phyloP scores from a whole-genome alignment of 2,888 invertebrate species.

The Spatulosminthurus flaviceps region DNA sequence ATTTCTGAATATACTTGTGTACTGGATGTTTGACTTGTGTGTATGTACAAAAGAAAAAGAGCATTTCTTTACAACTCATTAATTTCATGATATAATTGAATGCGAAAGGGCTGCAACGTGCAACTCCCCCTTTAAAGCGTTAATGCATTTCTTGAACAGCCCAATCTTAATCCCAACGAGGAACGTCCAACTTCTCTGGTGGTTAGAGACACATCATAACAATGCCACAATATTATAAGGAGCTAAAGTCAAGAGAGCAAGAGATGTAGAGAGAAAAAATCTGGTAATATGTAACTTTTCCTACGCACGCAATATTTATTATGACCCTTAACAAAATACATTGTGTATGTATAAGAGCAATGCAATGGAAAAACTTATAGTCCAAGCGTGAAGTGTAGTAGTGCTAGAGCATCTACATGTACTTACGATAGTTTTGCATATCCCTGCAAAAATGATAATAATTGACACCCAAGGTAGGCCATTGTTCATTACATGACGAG shows the following conservation, averaged over 20 bases:
- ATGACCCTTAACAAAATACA: no score
- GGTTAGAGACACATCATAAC: not conserved
- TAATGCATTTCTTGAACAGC: conserved; percentile 7
- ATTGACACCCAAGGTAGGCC: conserved; percentile 43
- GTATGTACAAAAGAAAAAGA: not conserved
- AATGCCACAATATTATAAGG: not conserved
- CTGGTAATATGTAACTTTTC: conserved; percentile 32
- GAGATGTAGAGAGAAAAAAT: not conserved
- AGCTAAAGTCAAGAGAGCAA: not conserved
- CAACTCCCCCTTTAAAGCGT: conserved; percentile 36
- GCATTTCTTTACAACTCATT: conserved; percentile 37
- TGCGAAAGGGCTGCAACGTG: conserved; percentile 23
- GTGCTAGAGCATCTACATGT: no score
- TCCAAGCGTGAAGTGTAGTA: not conserved
- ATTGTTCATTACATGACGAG: conserved; percentile 28
- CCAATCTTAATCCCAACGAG: not conserved
- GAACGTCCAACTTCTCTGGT: not conserved
- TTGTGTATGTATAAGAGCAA: no score
- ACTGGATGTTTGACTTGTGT: not conserved
- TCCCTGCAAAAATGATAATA: conserved; percentile 25
- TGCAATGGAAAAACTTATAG: not conserved
- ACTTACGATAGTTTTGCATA: not conserved
- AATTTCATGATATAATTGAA: conserved; percentile 44
- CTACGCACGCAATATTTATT: no score
- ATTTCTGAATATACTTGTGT: not conserved